Evolutionary conservation across 1,140 invertebrate genomes (phyloP).

Genomic region (Hyposmocoma kahamanoa): DNA sequence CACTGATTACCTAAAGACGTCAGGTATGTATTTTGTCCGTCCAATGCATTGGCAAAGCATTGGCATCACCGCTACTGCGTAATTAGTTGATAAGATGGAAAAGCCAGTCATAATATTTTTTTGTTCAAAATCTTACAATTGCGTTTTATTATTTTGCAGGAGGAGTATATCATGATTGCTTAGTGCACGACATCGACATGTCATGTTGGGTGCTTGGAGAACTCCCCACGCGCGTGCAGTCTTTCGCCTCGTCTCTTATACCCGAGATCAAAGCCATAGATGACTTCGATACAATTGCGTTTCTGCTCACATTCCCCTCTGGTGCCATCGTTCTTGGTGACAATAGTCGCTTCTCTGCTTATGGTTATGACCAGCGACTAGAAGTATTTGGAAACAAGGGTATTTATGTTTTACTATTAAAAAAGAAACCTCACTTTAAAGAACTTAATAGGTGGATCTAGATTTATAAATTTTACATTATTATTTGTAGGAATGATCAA

Average conservation of each 20-base stretch:
- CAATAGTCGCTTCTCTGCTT: slow-evolving; percentile 76
- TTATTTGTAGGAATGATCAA: slow-evolving; percentile 72
- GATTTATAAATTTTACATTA: neutral
- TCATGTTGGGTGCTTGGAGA: neutral
- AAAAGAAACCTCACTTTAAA: neutral
- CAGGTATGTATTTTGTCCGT: too few species aligned
- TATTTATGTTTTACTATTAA: slow-evolving; percentile 7
- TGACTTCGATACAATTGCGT: slow-evolving; percentile 72
- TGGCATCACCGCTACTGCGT: too few species aligned
- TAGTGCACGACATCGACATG: slow-evolving; percentile 1
- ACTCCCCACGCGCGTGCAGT: neutral
- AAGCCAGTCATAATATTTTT: too few species aligned
- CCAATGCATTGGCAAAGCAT: too few species aligned
- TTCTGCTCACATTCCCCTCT: slow-evolving; percentile 77
- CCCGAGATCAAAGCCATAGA: slow-evolving; percentile 11
- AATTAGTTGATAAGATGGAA: too few species aligned
- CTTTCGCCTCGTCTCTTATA: neutral
- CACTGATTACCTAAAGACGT: slow-evolving; percentile 76
- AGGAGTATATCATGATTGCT: neutral
- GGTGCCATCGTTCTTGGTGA: slow-evolving; percentile 79
- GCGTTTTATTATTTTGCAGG: neutral
- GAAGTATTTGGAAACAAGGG: slow-evolving; percentile 78
- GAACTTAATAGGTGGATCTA: too few species aligned
- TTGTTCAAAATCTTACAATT: too few species aligned
- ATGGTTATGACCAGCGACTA: slow-evolving; percentile 82